Base-by-base conservation (phyloP, 2,888 invertebrate species). In the Nomada ruficornis region DNA sequence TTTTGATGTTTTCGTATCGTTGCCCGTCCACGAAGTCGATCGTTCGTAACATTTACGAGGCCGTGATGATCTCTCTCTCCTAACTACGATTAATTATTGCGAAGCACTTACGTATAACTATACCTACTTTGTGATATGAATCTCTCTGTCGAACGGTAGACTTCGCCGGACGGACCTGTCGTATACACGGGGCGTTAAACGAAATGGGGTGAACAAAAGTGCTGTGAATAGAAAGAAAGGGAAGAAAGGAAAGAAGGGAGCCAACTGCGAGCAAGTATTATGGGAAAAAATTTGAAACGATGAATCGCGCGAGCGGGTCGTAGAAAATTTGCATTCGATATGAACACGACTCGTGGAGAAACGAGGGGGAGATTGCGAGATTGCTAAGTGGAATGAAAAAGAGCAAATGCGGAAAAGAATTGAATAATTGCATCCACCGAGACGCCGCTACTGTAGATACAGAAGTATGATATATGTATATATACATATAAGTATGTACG, bases 91-190 rank as follows among this genome's bases (percentile, higher is more conserved):
- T 71, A 71, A 71, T 67, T 74, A 76, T 77, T 84, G 29, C 59
- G 70, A 81, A 72, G 75, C 83, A 78, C 82, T 77, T 83, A 75
- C 50, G 67, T 73, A 71, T 67, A 57, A 76, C 44, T 70, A 76
- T 83, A 83, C 71, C 71, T 80, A 87, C 87, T 88, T 88, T 88
- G 88, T 88, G 88, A 88, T 88, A 88, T 86, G 80, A 85, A 86
- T 76, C 73, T 84, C 79, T 87, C 70, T 59, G 67, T 68, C 76
- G 84, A 86, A 84, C 87, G 87, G 83, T 83, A n/a, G 87, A 59
- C 79, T 79, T 80, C 68, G 86, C 59, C 47, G 73, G 26, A 50
- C 67, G 57, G 47, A 10, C 52, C 26, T 36, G 44, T 73, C 36
- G 70, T 71, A 29, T 71, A 71, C 60, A 62, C 15, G 73, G 20